These are phyloP conservation scores for Eledone cirrhosa DNA, from an alignment of 2,888 invertebrate species.

Conservation along the genomic window DNA sequence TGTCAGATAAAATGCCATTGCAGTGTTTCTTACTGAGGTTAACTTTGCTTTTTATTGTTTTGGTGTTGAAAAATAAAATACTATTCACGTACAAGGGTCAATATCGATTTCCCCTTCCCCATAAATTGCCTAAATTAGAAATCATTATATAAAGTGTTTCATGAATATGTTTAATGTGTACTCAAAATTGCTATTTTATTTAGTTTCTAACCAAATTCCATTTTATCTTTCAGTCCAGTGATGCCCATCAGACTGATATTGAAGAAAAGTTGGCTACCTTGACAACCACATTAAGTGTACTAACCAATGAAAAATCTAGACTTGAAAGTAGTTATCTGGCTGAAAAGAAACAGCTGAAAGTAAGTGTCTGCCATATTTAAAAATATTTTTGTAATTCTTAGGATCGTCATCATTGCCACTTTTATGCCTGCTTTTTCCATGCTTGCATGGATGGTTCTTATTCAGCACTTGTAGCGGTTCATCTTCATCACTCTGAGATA, in stretches of 20 bases:
- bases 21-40: no score
- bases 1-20: no score
- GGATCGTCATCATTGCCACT: no score
- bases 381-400: no score
- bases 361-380: slow-evolving; percentile 33
- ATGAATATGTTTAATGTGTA: background rate
- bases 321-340: slow-evolving; percentile 84
- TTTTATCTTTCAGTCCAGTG: slow-evolving; percentile 25
- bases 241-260: slow-evolving; percentile 36
- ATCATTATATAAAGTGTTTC: background rate
- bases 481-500: no score
- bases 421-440: no score
- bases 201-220: background rate
- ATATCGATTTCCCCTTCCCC: background rate
- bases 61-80: no score
- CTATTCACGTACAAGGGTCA: no score
- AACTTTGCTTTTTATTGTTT: no score
- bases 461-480: no score
- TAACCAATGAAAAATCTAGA: slow-evolving; percentile 83
- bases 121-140: background rate
- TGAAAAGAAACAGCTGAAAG: slow-evolving; percentile 68
- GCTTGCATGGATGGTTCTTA: no score
- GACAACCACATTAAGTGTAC: slow-evolving; percentile 74
- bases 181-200: background rate
- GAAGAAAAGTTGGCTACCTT: slow-evolving; percentile 61